A percentile compares a stretch with the other conserved stretches of the same genome.
Evolutionary conservation across 2,888 invertebrate genomes (phyloP).

Genomic region (Thelaira solivaga): DNA sequence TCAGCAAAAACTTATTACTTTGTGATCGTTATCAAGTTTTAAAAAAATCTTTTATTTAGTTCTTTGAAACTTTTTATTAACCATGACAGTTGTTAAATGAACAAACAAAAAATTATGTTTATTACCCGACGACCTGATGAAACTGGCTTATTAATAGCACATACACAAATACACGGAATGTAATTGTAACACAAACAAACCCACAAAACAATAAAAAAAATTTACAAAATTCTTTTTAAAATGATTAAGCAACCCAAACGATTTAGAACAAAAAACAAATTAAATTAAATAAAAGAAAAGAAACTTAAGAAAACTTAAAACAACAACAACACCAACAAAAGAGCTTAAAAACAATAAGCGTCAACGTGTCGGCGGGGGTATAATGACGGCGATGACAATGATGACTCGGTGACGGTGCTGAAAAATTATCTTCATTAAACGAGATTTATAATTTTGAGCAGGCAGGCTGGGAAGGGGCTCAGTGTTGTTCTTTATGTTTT

Average conservation of each 20-base stretch:
- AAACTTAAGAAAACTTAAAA: constrained; percentile 21
- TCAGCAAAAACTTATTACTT: neutral
- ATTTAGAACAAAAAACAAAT: neutral
- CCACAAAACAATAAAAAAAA: neutral
- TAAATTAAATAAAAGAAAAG: neutral
- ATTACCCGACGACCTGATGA: constrained; percentile 15
- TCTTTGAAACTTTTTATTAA: constrained; percentile 41
- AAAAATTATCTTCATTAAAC: too few species aligned
- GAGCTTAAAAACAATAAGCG: neutral
- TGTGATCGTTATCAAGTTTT: constrained; percentile 11
- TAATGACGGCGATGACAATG: too few species aligned
- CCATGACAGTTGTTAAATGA: constrained; percentile 46
- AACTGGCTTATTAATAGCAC: constrained; percentile 36
- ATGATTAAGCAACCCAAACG: constrained; percentile 25
- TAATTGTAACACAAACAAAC: neutral
- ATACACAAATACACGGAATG: neutral
- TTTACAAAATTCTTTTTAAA: constrained; percentile 13
- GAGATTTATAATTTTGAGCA: too few species aligned
- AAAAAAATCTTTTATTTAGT: constrained; percentile 32
- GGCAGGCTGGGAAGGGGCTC: too few species aligned
- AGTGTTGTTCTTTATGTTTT: too few species aligned
- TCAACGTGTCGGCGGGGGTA: neutral
- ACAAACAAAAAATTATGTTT: constrained; percentile 43
- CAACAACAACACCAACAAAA: constrained; percentile 5
- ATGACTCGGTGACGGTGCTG: too few species aligned